Evolutionary conservation across 2,888 invertebrate genomes (phyloP).

Genomic region (Microplitis deprimator): DNA sequence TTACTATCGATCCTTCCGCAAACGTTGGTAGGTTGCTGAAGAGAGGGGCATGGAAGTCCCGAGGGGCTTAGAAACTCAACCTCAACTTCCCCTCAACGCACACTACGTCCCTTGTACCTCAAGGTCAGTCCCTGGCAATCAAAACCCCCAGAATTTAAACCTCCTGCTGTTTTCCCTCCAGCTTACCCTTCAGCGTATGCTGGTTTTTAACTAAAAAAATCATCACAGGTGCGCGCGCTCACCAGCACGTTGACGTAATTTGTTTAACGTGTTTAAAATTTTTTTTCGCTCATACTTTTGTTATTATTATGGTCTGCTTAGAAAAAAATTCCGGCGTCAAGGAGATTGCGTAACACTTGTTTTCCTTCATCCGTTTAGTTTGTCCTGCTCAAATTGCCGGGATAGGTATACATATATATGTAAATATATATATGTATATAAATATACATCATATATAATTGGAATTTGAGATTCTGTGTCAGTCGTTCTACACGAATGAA

Average conservation of each 20-base stretch:
- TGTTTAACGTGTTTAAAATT: constrained; percentile 15
- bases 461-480: constrained; percentile 29
- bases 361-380: constrained; percentile 17
- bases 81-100: constrained; percentile 2
- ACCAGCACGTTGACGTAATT: constrained; percentile 28
- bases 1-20: constrained; percentile 20
- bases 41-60: constrained; percentile 9
- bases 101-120: constrained; percentile 27
- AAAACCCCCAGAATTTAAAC: constrained; percentile 26
- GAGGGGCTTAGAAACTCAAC: constrained; percentile 19
- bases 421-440: neutral
- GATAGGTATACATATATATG: neutral
- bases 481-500: constrained; percentile 14
- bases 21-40: neutral
- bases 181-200: constrained; percentile 33
- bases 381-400: constrained; percentile 4
- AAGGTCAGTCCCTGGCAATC: constrained; percentile 42
- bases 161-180: constrained; percentile 41
- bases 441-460: constrained; percentile 21
- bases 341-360: neutral
- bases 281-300: neutral
- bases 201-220: constrained; percentile 16
- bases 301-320: no score
- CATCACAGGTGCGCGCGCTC: constrained; percentile 36
- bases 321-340: neutral